phyloP scores from a whole-genome alignment of 2,888 invertebrate species.

The Pammene aurita region DNA sequence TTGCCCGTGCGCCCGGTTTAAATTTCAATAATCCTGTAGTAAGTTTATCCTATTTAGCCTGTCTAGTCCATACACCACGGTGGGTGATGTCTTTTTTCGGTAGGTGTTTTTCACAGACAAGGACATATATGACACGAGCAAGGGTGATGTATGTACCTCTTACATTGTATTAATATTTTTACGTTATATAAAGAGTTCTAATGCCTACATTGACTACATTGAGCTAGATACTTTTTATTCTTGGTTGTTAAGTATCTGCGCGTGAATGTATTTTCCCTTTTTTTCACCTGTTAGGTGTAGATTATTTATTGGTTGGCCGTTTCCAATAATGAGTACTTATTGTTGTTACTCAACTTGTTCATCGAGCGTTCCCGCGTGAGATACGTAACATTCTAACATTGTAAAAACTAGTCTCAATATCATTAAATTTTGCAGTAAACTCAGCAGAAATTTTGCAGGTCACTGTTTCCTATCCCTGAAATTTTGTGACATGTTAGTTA shows the following conservation, averaged over 20 bases:
- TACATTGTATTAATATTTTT: too few relatives aligned
- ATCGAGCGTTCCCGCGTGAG: constrained; percentile 26
- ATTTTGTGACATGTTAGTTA: not conserved
- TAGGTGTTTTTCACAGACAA: too few relatives aligned
- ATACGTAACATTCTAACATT: constrained; percentile 25
- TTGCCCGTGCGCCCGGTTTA: too few relatives aligned
- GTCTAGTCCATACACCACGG: too few relatives aligned
- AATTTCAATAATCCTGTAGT: too few relatives aligned
- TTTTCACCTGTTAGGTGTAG: constrained; percentile 13
- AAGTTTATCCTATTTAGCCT: too few relatives aligned
- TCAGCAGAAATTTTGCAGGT: too few relatives aligned
- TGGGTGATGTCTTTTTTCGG: too few relatives aligned
- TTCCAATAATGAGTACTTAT: constrained; percentile 13
- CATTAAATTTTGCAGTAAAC: constrained; percentile 4
- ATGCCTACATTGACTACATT: not conserved
- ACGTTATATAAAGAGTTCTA: not conserved
- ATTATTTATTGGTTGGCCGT: constrained; percentile 25
- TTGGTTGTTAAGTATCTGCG: not conserved
- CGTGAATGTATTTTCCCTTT: constrained; percentile 5
- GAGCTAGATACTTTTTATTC: not conserved
- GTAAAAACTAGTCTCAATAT: constrained; percentile 19
- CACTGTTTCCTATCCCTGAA: too few relatives aligned
- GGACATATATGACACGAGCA: too few relatives aligned
- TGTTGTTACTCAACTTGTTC: constrained; percentile 28
- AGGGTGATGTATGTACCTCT: too few relatives aligned